Evolutionary conservation across 2,888 invertebrate species (phyloP).

Genomic region (Brenthis daphne): DNA sequence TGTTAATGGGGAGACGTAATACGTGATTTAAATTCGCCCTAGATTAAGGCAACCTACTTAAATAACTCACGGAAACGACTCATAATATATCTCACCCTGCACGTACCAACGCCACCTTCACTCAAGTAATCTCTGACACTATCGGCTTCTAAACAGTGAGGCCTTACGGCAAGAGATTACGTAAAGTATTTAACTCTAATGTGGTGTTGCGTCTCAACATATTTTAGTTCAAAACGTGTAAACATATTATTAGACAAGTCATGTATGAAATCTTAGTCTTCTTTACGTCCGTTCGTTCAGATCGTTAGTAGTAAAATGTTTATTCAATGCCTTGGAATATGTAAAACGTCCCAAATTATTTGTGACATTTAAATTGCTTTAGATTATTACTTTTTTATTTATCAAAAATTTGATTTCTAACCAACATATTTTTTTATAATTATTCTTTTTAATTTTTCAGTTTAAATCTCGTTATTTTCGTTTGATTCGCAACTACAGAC

Average conservation of each 20-base stretch:
- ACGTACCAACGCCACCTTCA: conserved; percentile 27
- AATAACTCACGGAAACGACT: conserved; percentile 37
- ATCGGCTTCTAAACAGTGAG: conserved; percentile 24
- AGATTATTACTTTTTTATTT: too few species aligned
- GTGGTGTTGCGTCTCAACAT: conserved; percentile 7
- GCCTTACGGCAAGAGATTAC: conserved; percentile 17
- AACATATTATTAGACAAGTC: background rate
- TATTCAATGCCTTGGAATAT: too few species aligned
- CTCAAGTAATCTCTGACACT: conserved; percentile 31
- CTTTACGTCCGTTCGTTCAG: too few species aligned
- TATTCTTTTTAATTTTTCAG: too few species aligned
- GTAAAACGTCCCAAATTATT: too few species aligned
- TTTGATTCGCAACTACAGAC: too few species aligned
- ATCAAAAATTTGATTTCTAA: too few species aligned
- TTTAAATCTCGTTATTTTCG: too few species aligned
- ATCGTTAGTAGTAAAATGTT: too few species aligned
- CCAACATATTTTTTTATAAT: too few species aligned
- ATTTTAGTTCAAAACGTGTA: conserved; percentile 3
- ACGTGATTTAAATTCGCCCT: conserved; percentile 44
- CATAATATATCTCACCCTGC: conserved; percentile 32
- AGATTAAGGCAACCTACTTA: conserved; percentile 43
- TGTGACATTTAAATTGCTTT: too few species aligned
- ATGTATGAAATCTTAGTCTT: too few species aligned
- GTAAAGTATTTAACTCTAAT: conserved; percentile 15
- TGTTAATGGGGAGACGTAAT: conserved; percentile 37